Conservation (phyloP, 2,797 vertebrate genomes). For the Propithecus deckenii region DNA sequence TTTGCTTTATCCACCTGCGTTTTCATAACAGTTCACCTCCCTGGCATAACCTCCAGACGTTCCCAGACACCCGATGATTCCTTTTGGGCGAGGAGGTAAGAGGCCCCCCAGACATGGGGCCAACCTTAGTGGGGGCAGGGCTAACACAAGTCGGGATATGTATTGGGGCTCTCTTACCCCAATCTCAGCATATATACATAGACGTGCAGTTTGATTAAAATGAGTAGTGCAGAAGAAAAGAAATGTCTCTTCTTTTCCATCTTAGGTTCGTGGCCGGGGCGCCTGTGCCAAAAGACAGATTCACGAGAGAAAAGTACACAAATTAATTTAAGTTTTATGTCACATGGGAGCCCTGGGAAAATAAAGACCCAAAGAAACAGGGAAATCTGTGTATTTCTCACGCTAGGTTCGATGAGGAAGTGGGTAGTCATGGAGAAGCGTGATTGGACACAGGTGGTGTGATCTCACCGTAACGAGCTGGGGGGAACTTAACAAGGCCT, state of each 20-base stretch:
- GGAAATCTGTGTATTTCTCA: neutral
- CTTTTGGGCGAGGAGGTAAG: neutral
- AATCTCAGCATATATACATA: neutral
- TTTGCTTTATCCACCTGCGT: neutral
- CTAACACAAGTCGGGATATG: neutral
- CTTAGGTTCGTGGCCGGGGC: neutral
- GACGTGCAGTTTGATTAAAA: neutral
- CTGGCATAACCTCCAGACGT: neutral
- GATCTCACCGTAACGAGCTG: neutral
- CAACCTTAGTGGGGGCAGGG: neutral
- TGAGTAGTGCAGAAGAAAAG: neutral
- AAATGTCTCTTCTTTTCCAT: neutral
- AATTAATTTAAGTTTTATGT: neutral
- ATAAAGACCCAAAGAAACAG: neutral
- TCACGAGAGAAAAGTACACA: neutral
- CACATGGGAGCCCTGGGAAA: too few species aligned
- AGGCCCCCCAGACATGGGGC: neutral
- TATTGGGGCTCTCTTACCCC: neutral
- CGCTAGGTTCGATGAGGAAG: too few species aligned
- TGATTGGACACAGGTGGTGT: too few species aligned
- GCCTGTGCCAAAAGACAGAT: neutral
- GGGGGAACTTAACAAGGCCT: neutral
- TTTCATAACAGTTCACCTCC: neutral
- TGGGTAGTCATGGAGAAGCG: too few species aligned
- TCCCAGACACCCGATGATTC: too few species aligned